Conservation (phyloP, 2,888 invertebrate genomes). For the Mongoloraphidia duomilia region DNA sequence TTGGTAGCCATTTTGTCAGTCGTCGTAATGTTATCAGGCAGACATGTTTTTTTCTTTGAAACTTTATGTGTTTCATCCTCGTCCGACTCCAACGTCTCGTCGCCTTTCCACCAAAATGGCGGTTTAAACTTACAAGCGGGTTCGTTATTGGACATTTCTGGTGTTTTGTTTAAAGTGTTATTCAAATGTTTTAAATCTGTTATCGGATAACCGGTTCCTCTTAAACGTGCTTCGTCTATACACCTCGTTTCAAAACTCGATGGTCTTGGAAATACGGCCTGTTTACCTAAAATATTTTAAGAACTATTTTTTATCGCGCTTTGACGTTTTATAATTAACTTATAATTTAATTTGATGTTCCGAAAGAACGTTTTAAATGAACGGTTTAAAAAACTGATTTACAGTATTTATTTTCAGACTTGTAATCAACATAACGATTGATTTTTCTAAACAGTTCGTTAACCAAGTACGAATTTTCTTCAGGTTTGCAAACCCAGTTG, state of each 20-base stretch:
- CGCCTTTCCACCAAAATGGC: conserved; percentile 24
- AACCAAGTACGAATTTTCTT: conserved; percentile 35
- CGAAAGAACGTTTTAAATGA: too few relatives aligned
- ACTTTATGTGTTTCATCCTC: not conserved
- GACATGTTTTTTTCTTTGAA: not conserved
- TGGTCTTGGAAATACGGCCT: conserved; percentile 35
- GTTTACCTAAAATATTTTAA: too few relatives aligned
- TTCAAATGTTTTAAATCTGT: too few relatives aligned
- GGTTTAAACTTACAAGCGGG: conserved; percentile 17
- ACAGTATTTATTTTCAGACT: too few relatives aligned
- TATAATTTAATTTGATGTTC: too few relatives aligned
- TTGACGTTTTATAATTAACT: too few relatives aligned
- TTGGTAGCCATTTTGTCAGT: too few relatives aligned
- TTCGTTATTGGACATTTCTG: conserved; percentile 14
- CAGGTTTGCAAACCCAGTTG: conserved; percentile 41
- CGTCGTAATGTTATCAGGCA: too few relatives aligned
- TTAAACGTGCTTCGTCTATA: conserved; percentile 28
- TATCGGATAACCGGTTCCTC: too few relatives aligned
- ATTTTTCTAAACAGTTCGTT: conserved; percentile 32
- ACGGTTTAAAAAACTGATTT: too few relatives aligned
- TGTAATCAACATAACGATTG: too few relatives aligned
- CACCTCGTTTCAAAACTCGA: conserved; percentile 42
- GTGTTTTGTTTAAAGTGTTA: conserved; percentile 10
- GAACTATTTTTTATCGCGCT: too few relatives aligned
- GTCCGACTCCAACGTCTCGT: not conserved